Conservation (phyloP, 2,888 invertebrate genomes). For the Cantharis rufa region DNA sequence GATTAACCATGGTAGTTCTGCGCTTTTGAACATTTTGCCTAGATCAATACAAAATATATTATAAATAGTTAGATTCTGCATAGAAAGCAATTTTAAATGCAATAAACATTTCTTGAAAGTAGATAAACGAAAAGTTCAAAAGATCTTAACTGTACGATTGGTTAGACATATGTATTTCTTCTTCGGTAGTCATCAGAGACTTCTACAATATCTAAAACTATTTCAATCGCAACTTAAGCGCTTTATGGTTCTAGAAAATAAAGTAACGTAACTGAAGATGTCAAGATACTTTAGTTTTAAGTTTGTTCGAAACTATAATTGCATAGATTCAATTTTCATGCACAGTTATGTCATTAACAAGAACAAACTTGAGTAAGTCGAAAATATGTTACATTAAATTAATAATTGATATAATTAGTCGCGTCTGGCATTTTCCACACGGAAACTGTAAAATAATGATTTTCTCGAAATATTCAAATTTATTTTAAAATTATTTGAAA, state of each 20-base stretch:
- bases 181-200: no score
- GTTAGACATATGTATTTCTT: background rate
- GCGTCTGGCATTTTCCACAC: background rate
- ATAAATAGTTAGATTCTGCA: background rate
- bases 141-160: background rate
- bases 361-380: background rate
- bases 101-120: background rate
- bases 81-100: background rate
- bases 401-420: background rate
- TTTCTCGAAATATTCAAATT: no score
- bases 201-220: background rate
- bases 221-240: background rate
- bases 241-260: background rate
- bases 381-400: background rate
- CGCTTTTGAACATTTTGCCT: conserved; percentile 88
- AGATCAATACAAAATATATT: conserved; percentile 39
- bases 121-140: background rate
- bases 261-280: no score
- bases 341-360: background rate
- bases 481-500: no score
- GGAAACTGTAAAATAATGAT: background rate
- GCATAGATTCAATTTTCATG: background rate
- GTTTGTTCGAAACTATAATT: background rate
- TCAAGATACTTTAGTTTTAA: background rate
- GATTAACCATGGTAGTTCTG: conserved; percentile 82